Evolutionary conservation across 2,888 invertebrate genomes (phyloP), one percentile per base, ranked within the genome.

Genomic region (Falcaria lacertinaria): DNA sequence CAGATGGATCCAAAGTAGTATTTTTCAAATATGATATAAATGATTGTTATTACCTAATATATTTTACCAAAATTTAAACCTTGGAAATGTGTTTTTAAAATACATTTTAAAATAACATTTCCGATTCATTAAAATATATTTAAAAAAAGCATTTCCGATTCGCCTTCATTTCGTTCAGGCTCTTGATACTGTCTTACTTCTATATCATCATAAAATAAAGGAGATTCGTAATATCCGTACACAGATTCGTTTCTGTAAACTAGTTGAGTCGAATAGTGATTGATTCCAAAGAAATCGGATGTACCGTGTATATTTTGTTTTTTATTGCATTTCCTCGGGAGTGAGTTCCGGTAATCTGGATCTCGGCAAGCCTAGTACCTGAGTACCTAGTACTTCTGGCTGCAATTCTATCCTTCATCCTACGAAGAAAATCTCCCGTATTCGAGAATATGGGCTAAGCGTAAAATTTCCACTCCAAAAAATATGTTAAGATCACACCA

Each of bases 221-320:
- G 66, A 28, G 28, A 7, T 28, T 28, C 11, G 28, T 28, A 28
- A 8, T 7, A 28, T 8, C 28, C 28, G 11, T 28, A 8, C 1
- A 61, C 55, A 0, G 52, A 43, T 8, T 73, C 56, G 0, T 62
- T 60, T 0, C 74, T 74, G 0, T 78, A 74, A 8, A 78, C 41
- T 1, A 69, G 33, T 0, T n/a, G 67, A 0, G 90, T 71, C 0
- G 92, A 91, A 64, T 95, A 95, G 45, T 93, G 91, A 59, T 95
- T 95, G 2, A 95, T 75, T 0, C 94, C 81, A 13, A 81, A 69
- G 63, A 81, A 84, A 44, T 84, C 84, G 0, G 61, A 50, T 1
- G 75, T 43, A 2, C 84, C 84, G 39, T 52, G 69, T 0, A 72
- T 67, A 0, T 69, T n/a, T n/a, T n/a, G n/a, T n/a, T n/a, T n/a